Evolutionary conservation across 37 sponge, comb jelly and placozoan genomes (phyloP).

Genomic region (Lycopodina hypogea): DNA sequence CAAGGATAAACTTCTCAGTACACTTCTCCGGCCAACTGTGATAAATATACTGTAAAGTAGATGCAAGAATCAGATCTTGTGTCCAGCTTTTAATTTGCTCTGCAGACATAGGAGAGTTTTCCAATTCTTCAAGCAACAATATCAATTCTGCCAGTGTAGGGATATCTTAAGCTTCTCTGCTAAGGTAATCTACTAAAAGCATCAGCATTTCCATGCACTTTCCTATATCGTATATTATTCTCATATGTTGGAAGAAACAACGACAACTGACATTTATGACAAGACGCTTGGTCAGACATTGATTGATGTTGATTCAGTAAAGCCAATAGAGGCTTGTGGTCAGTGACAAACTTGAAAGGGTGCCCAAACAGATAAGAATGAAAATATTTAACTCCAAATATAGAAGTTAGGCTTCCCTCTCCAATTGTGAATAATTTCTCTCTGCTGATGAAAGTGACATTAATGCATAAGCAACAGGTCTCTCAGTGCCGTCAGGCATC

Average conservation of each 20-base stretch:
- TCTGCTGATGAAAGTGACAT: no score
- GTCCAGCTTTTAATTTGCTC: not conserved
- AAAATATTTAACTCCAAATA: not conserved
- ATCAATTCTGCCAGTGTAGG: constrained; percentile 8
- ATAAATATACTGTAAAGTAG: no score
- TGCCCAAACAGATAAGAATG: no score
- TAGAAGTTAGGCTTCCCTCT: no score
- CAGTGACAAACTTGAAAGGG: no score
- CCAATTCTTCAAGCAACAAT: not conserved
- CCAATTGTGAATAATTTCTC: no score
- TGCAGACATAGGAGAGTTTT: constrained; percentile 17
- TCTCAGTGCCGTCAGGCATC: no score
- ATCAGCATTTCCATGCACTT: constrained; percentile 34
- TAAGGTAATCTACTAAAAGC: constrained; percentile 11
- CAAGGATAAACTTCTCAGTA: not conserved
- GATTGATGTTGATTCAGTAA: constrained; percentile 4
- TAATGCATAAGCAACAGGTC: no score
- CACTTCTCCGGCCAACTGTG: not conserved
- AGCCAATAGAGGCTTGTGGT: not conserved
- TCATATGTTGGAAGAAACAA: constrained; percentile 10
- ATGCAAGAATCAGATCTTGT: no score
- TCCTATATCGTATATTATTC: not conserved
- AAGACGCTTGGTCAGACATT: constrained; percentile 25
- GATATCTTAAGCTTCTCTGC: no score
- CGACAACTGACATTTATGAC: constrained; percentile 14